Evolutionary conservation across 1,140 invertebrate species (phyloP).

Genomic region (Hirudo medicinalis): DNA sequence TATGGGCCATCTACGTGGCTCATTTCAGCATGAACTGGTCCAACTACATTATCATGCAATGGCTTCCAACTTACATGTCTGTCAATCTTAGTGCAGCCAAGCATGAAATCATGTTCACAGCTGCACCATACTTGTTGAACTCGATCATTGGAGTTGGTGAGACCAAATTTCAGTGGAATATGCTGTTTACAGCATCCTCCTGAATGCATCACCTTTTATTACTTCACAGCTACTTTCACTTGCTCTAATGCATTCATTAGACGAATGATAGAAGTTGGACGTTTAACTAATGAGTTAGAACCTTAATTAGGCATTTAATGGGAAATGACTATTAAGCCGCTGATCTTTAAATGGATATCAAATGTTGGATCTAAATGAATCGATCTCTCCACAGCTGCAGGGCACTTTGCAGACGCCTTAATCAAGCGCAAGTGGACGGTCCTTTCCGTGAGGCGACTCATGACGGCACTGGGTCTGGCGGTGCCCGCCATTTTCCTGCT

Average conservation of each 20-base stretch:
- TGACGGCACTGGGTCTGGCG: conserved; percentile 62
- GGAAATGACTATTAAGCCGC: not conserved
- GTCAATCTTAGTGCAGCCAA: conserved; percentile 55
- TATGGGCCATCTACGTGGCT: conserved; percentile 64
- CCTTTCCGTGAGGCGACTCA: conserved; percentile 56
- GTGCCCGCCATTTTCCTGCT: conserved; percentile 60
- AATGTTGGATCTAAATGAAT: not conserved
- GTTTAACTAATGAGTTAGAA: no score
- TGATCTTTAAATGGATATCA: conserved; percentile 15
- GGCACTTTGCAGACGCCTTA: conserved; percentile 59
- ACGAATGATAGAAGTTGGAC: no score
- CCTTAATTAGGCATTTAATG: no score
- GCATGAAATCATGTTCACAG: conserved; percentile 61
- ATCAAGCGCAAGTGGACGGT: conserved; percentile 55
- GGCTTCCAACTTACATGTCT: conserved; percentile 62
- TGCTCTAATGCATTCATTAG: no score
- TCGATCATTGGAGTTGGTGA: conserved; percentile 58
- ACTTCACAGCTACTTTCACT: no score
- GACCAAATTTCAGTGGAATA: conserved; percentile 24
- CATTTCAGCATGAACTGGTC: conserved; percentile 75
- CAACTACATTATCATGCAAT: conserved; percentile 70
- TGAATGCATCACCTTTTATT: no score
- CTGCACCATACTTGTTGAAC: conserved; percentile 63
- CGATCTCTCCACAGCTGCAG: conserved; percentile 45
- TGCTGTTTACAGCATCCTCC: no score